These are phyloP conservation scores for Hippolais icterina DNA, from an alignment of 2,113 vertebrate species.

Conservation along the genomic window DNA sequence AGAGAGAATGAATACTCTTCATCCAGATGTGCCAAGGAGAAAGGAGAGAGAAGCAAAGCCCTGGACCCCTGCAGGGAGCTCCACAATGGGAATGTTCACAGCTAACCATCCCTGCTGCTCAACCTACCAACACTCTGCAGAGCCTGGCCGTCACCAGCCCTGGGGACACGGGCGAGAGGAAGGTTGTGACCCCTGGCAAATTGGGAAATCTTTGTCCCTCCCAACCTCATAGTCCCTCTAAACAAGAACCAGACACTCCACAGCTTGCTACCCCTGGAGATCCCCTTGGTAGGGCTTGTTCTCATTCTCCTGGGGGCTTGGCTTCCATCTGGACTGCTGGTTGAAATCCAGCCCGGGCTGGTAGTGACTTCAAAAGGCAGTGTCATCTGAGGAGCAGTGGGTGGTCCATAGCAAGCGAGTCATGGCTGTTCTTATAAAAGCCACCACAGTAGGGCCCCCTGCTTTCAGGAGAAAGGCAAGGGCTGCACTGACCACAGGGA, in stretches of 20 bases:
- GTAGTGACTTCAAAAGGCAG: conserved; percentile 48
- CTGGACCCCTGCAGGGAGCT: conserved; percentile 4
- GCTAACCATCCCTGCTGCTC: conserved; percentile 14
- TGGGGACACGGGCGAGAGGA: conserved; percentile 11
- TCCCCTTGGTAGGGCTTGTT: conserved; percentile 24
- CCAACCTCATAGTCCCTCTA: conserved; percentile 21
- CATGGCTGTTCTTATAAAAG: conserved; percentile 24
- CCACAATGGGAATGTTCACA: conserved; percentile 53
- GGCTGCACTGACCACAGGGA: background rate
- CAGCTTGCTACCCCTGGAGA: conserved; percentile 10
- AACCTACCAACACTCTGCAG: background rate
- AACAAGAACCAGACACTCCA: conserved; percentile 58
- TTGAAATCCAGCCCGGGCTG: conserved; percentile 48
- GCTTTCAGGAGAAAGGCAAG: background rate
- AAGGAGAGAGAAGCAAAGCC: background rate
- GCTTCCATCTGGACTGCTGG: conserved; percentile 44
- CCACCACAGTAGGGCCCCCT: conserved; percentile 7
- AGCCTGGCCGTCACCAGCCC: background rate
- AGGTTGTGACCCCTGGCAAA: conserved; percentile 49
- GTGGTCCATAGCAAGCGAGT: background rate
- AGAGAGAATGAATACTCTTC: conserved; percentile 29
- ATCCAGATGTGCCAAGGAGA: conserved; percentile 37
- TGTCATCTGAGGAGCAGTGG: conserved; percentile 48
- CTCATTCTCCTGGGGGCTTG: conserved; percentile 51
- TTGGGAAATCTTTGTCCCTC: conserved; percentile 28